These are phyloP conservation scores for Diadophis punctatus DNA, from an alignment of 2,113 vertebrate species.

Conservation along the genomic window DNA sequence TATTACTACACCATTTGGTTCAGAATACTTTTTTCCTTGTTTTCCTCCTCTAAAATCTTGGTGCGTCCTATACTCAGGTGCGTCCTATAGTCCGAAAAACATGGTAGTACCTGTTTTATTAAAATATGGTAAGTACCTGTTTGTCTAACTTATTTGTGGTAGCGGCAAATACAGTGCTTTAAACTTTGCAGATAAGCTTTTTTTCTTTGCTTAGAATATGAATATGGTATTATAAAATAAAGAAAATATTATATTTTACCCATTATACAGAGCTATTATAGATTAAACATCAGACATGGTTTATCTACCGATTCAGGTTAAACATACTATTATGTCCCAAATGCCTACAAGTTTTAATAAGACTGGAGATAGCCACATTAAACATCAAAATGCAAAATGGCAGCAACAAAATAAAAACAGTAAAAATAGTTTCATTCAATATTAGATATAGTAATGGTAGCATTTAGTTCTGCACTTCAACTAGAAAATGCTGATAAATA, in stretches of 20 bases:
- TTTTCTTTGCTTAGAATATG: conserved; percentile 53
- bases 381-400: not conserved
- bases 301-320: not conserved
- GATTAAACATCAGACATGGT: not conserved
- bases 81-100: no score
- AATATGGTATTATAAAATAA: conserved; percentile 41
- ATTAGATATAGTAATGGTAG: not conserved
- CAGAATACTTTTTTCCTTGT: no score
- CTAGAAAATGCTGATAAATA: not conserved
- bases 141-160: conserved; percentile 23
- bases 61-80: no score
- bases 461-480: not conserved
- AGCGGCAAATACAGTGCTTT: conserved; percentile 40
- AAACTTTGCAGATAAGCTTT: conserved; percentile 40
- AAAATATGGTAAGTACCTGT: conserved; percentile 18
- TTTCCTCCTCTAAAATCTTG: no score
- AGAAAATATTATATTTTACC: conserved; percentile 21
- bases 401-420: not conserved
- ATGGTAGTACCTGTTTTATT: not conserved
- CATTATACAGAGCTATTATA: not conserved
- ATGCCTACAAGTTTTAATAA: not conserved
- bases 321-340: not conserved
- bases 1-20: no score
- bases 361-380: not conserved
- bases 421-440: not conserved